Evolutionary conservation across 53 echinoderm and acorn worm genomes (phyloP).

Genomic region (Antedon mediterranea): DNA sequence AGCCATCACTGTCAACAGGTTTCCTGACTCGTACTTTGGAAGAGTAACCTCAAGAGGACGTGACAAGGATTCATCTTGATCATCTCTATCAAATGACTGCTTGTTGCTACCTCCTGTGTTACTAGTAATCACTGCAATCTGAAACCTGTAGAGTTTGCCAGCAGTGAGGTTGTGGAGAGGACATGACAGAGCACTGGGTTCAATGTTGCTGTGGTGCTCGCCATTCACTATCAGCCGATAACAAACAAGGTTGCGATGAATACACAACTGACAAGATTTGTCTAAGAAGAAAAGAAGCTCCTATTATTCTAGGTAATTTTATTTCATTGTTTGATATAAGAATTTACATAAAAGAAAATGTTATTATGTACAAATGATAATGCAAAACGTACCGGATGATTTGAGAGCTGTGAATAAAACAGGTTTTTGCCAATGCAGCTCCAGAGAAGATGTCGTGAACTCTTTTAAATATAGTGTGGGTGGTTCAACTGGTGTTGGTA

Average conservation of each 20-base stretch:
- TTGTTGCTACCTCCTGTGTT: neutral
- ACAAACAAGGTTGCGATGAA: slow-evolving; percentile 38
- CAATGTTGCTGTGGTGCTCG: slow-evolving; percentile 16
- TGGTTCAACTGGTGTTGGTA: slow-evolving; percentile 31
- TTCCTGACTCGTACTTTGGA: slow-evolving; percentile 45
- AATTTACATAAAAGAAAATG: too few species aligned
- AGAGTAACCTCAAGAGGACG: slow-evolving; percentile 20
- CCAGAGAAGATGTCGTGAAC: slow-evolving; percentile 47
- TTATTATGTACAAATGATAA: too few species aligned
- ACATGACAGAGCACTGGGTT: slow-evolving; percentile 11
- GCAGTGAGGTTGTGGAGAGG: neutral
- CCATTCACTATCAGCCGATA: slow-evolving; percentile 49
- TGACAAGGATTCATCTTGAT: slow-evolving; percentile 22
- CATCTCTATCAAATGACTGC: neutral
- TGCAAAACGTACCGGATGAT: neutral
- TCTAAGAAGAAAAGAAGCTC: slow-evolving; percentile 27
- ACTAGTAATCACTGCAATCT: neutral
- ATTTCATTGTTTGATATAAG: too few species aligned
- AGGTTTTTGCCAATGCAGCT: slow-evolving; percentile 69
- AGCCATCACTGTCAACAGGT: neutral
- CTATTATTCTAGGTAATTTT: too few species aligned
- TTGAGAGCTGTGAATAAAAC: neutral
- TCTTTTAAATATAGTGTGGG: slow-evolving; percentile 36
- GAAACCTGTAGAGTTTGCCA: neutral
- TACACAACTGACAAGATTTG: slow-evolving; percentile 1